These are phyloP conservation scores for cattle (Bos taurus) DNA, from an alignment of 2,113 vertebrate species.

Conservation along the genomic window DNA sequence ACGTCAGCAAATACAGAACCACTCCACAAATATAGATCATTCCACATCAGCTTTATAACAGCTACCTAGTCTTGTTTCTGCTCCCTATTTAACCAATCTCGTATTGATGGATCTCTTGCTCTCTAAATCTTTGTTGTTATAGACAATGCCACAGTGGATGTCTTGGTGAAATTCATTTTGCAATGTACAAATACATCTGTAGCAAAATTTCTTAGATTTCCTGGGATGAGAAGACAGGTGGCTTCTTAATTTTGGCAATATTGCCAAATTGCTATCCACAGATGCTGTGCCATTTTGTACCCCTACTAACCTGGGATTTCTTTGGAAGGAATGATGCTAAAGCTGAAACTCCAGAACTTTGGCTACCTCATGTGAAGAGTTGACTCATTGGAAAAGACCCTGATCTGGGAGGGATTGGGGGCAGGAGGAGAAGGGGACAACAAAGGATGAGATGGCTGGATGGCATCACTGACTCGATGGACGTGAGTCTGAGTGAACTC, in stretches of 20 bases:
- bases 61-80: slow-evolving; percentile 2
- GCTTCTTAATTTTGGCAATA: neutral
- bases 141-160: neutral
- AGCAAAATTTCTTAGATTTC: neutral
- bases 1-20: neutral
- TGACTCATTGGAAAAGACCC: no score
- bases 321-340: no score
- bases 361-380: no score
- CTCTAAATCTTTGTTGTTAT: neutral
- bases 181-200: neutral
- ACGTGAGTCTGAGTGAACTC: no score
- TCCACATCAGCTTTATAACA: neutral
- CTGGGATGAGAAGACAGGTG: neutral
- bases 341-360: no score
- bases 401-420: no score
- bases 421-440: no score
- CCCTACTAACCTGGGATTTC: neutral
- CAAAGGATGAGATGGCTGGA: no score
- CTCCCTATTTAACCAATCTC: neutral
- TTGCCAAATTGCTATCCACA: neutral
- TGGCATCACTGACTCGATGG: no score
- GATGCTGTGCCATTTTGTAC: neutral
- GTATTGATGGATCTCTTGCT: neutral
- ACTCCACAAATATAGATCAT: neutral
- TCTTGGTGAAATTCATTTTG: neutral